A percentile compares a stretch with the other conserved stretches of the same genome.
Evolutionary conservation across 2,888 invertebrate genomes (phyloP).

Genomic region (Atrina japonica): DNA sequence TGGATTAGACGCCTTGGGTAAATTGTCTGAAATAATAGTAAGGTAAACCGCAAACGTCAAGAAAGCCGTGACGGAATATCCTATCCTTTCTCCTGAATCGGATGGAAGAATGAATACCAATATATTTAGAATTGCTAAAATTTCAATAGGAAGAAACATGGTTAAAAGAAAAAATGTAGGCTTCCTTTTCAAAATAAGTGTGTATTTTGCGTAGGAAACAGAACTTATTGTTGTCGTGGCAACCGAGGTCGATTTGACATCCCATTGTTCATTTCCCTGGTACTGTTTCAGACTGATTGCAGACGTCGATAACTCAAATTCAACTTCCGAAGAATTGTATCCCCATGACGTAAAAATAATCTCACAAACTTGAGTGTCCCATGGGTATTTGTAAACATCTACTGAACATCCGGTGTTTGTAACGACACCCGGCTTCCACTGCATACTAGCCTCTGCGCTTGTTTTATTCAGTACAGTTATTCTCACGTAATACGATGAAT

Average conservation of each 20-base stretch:
- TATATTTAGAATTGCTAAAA: conserved; percentile 32
- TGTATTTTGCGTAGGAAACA: conserved; percentile 14
- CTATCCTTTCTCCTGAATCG: conserved; percentile 36
- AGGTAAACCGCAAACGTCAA: conserved; percentile 39
- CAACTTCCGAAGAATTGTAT: conserved; percentile 19
- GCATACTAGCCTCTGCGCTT: conserved; percentile 18
- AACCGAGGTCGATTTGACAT: conserved; percentile 7
- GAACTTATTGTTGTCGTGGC: neutral
- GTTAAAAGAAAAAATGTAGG: conserved; percentile 29
- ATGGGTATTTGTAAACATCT: conserved; percentile 31
- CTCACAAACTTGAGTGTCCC: conserved; percentile 35
- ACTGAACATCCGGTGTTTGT: conserved; percentile 32
- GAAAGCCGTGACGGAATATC: conserved; percentile 36
- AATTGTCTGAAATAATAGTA: conserved; percentile 34
- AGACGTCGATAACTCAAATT: neutral
- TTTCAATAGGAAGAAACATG: conserved; percentile 31
- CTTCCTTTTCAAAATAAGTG: conserved; percentile 18
- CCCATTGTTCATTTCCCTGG: conserved; percentile 35
- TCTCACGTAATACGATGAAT: conserved; percentile 29
- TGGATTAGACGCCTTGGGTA: conserved; percentile 36
- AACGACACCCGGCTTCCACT: conserved; percentile 38
- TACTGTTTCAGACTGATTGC: conserved; percentile 15
- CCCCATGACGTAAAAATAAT: conserved; percentile 32
- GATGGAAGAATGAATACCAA: conserved; percentile 38
- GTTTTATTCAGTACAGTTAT: neutral